Conservation (phyloP, 2,797 vertebrate species). For the Uromys caudimaculatus region DNA sequence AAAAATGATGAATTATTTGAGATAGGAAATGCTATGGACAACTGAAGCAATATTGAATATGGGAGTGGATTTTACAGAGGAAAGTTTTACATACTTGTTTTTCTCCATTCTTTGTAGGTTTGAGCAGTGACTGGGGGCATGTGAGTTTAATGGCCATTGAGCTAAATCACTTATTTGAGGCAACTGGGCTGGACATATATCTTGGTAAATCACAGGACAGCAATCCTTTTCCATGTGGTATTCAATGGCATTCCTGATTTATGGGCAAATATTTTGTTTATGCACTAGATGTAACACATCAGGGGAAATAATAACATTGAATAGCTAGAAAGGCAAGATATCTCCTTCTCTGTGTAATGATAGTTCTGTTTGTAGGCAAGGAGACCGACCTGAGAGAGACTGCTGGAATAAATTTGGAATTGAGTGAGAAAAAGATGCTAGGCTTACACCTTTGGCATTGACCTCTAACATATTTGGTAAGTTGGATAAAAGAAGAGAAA, state of each 20-base stretch:
- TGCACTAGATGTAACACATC: not conserved
- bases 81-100: not conserved
- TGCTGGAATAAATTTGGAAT: not conserved
- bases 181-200: not conserved
- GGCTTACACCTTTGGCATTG: not conserved
- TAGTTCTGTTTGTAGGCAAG: not conserved
- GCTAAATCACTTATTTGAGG: not conserved
- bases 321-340: not conserved
- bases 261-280: not conserved
- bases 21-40: not conserved
- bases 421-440: not conserved
- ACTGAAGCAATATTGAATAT: not conserved
- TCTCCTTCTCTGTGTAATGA: not conserved
- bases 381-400: not conserved
- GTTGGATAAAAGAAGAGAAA: not conserved
- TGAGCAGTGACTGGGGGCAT: rapidly evolving
- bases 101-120: not conserved
- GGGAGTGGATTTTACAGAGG: not conserved
- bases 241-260: not conserved
- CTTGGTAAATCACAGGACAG: not conserved
- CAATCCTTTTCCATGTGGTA: not conserved
- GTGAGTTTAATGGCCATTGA: not conserved
- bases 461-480: not conserved
- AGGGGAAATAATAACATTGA: not conserved
- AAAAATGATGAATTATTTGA: not conserved